phyloP scores from a whole-genome alignment of 2,888 invertebrate species.

The Escarpia spicata region DNA sequence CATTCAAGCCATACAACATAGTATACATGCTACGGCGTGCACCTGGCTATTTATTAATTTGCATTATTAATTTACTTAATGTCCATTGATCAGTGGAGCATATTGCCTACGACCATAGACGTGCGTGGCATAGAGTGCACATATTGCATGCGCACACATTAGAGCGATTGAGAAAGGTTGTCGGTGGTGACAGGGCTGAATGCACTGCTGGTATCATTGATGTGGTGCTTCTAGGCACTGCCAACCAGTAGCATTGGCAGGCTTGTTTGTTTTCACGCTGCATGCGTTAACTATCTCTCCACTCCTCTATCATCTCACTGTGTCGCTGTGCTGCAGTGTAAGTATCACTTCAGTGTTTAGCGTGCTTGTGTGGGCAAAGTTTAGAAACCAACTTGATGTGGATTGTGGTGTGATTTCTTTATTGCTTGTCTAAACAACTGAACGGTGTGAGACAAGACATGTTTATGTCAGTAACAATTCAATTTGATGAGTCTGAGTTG shows the following conservation, averaged over 20 bases:
- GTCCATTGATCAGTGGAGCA: neutral
- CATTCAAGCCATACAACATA: neutral
- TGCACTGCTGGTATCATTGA: neutral
- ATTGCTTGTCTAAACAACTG: no score
- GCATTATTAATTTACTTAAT: slow-evolving; percentile 11
- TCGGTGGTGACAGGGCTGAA: slow-evolving; percentile 11
- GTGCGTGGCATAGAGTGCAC: neutral
- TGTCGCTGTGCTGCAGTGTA: neutral
- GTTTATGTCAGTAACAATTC: no score
- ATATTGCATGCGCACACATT: slow-evolving; percentile 4
- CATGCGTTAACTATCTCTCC: neutral
- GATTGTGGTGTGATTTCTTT: no score
- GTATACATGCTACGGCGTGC: neutral
- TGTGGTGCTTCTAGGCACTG: neutral
- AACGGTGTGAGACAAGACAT: no score
- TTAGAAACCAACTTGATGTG: no score
- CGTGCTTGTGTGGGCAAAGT: neutral
- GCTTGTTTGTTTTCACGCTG: neutral
- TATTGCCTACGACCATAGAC: neutral
- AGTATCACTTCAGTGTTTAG: neutral
- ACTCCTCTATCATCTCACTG: neutral
- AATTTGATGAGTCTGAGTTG: no score
- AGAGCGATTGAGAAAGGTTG: slow-evolving; percentile 3
- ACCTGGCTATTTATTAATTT: neutral
- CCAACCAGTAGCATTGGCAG: neutral